These are phyloP conservation scores for Dasyurus viverrinus DNA, from an alignment of 2,113 vertebrate genomes.

Conservation along the genomic window DNA sequence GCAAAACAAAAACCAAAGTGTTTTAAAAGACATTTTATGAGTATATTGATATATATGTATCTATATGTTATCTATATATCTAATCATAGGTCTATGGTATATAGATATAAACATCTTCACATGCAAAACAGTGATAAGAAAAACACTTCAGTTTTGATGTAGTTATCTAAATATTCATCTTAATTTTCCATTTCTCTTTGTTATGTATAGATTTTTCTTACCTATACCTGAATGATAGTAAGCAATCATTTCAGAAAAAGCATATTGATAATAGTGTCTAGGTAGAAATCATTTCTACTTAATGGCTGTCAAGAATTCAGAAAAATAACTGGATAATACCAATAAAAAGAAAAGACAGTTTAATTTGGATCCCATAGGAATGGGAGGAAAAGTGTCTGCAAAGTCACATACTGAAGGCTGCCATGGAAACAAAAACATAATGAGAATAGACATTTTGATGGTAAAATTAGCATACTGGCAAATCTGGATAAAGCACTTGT, in stretches of 20 bases:
- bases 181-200: background rate
- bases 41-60: background rate
- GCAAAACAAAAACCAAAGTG: background rate
- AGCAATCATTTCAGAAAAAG: background rate
- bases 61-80: background rate
- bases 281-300: background rate
- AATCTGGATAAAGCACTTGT: conserved; percentile 24
- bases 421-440: conserved; percentile 14
- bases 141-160: background rate
- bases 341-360: conserved; percentile 26
- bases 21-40: background rate
- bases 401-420: background rate
- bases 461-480: conserved; percentile 9
- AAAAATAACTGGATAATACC: background rate
- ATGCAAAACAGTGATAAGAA: background rate
- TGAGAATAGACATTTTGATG: background rate
- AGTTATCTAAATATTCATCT: background rate
- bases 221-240: background rate
- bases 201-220: background rate
- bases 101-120: background rate
- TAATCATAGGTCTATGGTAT: background rate
- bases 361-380: conserved; percentile 36
- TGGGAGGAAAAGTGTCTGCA: background rate
- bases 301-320: conserved; percentile 4
- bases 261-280: background rate